Conservation (phyloP, 2,888 invertebrate genomes). For the Chorisops tibialis region DNA sequence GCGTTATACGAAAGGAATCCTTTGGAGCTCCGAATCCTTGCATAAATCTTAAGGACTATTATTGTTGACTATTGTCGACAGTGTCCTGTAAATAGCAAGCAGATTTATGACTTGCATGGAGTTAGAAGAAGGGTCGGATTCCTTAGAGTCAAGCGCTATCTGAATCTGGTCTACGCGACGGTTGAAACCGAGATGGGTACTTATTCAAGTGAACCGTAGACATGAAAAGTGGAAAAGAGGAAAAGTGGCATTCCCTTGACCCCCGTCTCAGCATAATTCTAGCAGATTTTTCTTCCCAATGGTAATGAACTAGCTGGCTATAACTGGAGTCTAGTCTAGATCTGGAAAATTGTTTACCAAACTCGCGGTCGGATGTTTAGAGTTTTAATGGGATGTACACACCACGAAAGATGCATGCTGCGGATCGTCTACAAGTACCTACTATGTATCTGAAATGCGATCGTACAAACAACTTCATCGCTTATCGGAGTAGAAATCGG, state of each 20-base stretch:
- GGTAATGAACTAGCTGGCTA: background rate
- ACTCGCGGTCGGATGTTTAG: background rate
- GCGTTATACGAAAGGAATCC: background rate
- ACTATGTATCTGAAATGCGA: no score
- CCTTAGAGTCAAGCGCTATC: background rate
- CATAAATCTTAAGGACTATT: conserved; percentile 20
- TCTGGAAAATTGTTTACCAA: background rate
- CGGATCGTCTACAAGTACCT: no score
- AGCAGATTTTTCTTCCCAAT: background rate
- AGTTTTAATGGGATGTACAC: background rate
- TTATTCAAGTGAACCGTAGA: background rate
- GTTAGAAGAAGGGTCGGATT: background rate
- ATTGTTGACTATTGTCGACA: conserved; percentile 11
- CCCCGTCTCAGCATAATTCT: no score
- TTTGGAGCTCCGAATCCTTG: background rate
- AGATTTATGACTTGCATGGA: background rate
- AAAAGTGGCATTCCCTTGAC: no score
- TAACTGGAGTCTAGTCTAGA: no score
- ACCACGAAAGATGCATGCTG: no score
- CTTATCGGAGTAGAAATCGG: no score
- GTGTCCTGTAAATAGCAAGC: conserved; percentile 14
- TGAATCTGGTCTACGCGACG: background rate
- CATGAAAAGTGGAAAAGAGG: no score
- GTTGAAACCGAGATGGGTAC: background rate
- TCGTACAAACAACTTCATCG: no score